Conservation (phyloP, 2,888 invertebrate genomes). For the Metacarcinus magister region DNA sequence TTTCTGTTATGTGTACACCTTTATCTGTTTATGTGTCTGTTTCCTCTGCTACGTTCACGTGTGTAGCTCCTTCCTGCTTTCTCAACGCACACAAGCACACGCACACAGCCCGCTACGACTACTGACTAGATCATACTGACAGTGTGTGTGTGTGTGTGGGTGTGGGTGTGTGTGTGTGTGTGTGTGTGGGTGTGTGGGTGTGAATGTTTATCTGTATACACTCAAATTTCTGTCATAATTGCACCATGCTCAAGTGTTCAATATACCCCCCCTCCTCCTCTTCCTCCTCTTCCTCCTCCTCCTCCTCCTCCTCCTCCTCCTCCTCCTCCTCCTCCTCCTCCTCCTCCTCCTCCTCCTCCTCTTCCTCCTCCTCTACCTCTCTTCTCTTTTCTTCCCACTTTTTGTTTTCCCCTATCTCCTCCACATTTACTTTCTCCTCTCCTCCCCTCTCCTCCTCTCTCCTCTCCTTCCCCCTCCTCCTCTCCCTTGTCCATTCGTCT, state of each 20-base stretch:
- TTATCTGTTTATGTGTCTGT: background rate
- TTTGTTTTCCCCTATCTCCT: background rate
- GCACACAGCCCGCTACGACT: background rate
- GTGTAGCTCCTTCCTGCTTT: background rate
- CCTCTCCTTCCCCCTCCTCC: background rate
- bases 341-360: background rate
- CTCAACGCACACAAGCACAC: background rate
- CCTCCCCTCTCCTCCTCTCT: background rate
- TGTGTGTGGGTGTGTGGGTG: conserved; percentile 49
- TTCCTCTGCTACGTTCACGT: background rate
- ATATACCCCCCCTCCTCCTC: background rate
- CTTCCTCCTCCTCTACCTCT: background rate
- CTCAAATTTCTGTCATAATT: background rate
- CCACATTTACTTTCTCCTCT: background rate
- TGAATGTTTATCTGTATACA: conserved; percentile 56
- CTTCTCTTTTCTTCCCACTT: background rate
- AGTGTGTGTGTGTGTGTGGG: conserved; percentile 58
- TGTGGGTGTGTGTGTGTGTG: conserved; percentile 63
- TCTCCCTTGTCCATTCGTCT: background rate
- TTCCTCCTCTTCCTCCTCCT: background rate
- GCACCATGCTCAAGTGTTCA: background rate
- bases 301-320: background rate
- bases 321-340: background rate
- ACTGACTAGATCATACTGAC: background rate
- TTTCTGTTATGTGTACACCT: no score